Evolutionary conservation across 2,797 vertebrate genomes (phyloP), one percentile per base, ranked within the genome.

Genomic region (Gymnoscopelus braueri): DNA sequence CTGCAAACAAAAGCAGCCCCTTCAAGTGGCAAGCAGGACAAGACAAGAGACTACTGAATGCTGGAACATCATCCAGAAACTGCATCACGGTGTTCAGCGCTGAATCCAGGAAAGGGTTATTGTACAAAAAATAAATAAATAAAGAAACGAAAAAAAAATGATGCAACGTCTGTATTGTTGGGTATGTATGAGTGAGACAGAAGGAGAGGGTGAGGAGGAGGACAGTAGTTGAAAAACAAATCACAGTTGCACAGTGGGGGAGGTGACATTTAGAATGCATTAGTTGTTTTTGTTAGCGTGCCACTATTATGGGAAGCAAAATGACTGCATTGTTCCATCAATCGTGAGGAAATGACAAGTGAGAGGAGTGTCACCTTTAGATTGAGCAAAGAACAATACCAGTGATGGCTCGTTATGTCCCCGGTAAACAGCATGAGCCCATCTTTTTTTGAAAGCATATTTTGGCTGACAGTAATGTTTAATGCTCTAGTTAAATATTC

Each of bases 401-500:
- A 79, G 72, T 70, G 76, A 85, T 83, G 83, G 63, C 72, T 88
- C 79, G 79, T 81, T 90, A 83, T 90, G 72, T 75, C 65, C 54
- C 13, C 54, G 74, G 81, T 79, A 82, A 88, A 83, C 69, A 85
- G 78, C 70, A 60, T 15, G 60, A 79, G 73, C 62, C 77, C 54
- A 39, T 84, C 65, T 80, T 80, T 86, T 81, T 80, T 86, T 83
- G 67, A 56, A 56, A 60, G 39, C 63, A 81, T 65, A 76, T 88
- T 91, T 87, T 69, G 83, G 78, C 91, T 89, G 86, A 73, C 69
- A 76, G 80, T 74, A 84, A 71, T 71, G 72, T 89, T 87, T 90
- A 91, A 87, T 90, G 74, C 32, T 63, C 83, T 84, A 64, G 84
- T 90, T 91, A 90, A 92, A 91, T 90, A 91, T 91, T 88, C 90